Percentiles rank a stretch among this genome's conserved stretches.
Evolutionary conservation across 1,140 invertebrate species (phyloP).

Genomic region (Watersipora subatra): DNA sequence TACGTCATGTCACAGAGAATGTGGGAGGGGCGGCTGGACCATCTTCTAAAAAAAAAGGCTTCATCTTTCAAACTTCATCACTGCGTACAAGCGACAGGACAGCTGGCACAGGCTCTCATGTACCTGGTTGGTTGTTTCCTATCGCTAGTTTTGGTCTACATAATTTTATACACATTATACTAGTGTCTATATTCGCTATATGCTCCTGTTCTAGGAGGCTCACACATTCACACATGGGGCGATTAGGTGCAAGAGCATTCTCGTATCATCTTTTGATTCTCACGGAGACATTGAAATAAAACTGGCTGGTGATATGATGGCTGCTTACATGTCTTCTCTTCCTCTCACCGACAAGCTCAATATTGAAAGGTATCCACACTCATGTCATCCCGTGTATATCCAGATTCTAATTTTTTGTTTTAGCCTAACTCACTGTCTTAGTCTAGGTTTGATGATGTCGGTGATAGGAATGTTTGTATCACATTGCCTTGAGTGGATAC

Average conservation of each 20-base stretch:
- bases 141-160: no score
- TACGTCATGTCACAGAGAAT: background rate
- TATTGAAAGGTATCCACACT: background rate
- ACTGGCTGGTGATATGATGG: background rate
- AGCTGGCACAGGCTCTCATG: background rate
- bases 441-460: no score
- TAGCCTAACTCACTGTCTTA: background rate
- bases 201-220: no score
- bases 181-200: no score
- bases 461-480: no score
- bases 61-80: background rate
- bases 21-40: background rate
- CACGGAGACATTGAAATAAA: background rate
- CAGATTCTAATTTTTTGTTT: background rate
- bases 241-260: background rate
- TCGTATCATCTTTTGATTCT: background rate
- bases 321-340: background rate
- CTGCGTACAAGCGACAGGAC: background rate
- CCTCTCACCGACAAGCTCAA: background rate
- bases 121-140: no score
- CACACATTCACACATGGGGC: background rate
- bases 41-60: background rate
- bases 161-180: no score
- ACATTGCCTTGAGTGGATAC: no score
- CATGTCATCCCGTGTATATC: background rate